Percentiles rank a stretch among this genome's conserved stretches.
Conservation (phyloP, 2,797 vertebrate species). For the Labeo calbasu region DNA sequence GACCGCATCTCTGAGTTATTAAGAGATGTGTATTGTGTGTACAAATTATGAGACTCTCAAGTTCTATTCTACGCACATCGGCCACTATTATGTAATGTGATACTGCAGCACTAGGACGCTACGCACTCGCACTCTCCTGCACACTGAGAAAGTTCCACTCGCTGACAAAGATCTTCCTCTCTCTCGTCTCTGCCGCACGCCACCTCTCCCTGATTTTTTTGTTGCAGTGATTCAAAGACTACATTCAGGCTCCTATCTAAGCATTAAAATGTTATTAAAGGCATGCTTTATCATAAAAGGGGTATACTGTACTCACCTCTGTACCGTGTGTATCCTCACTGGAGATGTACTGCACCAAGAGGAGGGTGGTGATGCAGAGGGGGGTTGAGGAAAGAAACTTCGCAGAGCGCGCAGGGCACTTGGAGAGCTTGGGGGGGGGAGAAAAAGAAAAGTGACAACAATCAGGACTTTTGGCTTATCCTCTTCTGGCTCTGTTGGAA, state of each 20-base stretch:
- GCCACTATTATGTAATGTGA: conserved; percentile 74
- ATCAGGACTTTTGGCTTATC: conserved; percentile 65
- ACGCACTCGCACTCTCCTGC: conserved; percentile 62
- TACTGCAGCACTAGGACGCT: conserved; percentile 73
- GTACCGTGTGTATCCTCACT: conserved; percentile 69
- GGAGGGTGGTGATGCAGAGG: conserved; percentile 28
- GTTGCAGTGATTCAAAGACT: too few species aligned
- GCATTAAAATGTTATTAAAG: neutral
- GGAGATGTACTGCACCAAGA: conserved; percentile 62
- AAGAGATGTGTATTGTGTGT: neutral
- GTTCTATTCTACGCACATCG: conserved; percentile 58
- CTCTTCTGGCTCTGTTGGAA: conserved; percentile 59
- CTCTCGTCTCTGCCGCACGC: neutral
- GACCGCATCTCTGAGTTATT: neutral
- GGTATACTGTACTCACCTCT: conserved; percentile 49
- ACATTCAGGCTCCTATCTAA: neutral
- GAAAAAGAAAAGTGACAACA: conserved; percentile 56
- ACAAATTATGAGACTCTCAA: conserved; percentile 32
- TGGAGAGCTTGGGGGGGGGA: conserved; percentile 15
- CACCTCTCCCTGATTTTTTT: neutral
- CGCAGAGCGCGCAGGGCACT: conserved; percentile 53
- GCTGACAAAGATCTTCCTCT: conserved; percentile 1
- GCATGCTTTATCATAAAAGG: conserved; percentile 20
- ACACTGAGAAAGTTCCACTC: conserved; percentile 70
- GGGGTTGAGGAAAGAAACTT: conserved; percentile 48